Conservation (phyloP, 2,113 vertebrate species). For the Nematolebias whitei region DNA sequence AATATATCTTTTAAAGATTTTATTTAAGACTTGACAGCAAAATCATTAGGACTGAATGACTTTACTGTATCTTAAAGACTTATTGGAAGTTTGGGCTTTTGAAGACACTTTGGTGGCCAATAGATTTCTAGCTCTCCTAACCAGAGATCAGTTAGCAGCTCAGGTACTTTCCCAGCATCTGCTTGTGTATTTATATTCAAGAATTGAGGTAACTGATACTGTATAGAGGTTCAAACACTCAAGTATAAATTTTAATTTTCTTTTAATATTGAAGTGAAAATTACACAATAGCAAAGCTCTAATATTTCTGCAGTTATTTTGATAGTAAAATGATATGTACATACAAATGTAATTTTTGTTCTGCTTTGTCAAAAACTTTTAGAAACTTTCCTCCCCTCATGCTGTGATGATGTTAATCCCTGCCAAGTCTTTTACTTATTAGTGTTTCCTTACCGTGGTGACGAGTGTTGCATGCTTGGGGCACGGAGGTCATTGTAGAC, state of each 20-base stretch:
- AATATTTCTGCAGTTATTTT: neutral
- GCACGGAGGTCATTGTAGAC: neutral
- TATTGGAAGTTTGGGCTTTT: slow-evolving; percentile 55
- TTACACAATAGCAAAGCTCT: neutral
- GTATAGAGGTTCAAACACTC: slow-evolving; percentile 8
- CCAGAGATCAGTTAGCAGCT: slow-evolving; percentile 66
- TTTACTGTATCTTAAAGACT: slow-evolving; percentile 57
- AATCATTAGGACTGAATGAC: slow-evolving; percentile 7
- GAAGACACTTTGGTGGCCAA: slow-evolving; percentile 46
- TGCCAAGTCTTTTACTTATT: neutral
- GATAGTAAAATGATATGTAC: neutral
- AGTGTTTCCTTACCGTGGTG: slow-evolving; percentile 61
- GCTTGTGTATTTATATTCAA: slow-evolving; percentile 75
- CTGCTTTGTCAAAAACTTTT: fast-evolving
- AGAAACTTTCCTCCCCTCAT: neutral
- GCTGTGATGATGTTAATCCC: neutral
- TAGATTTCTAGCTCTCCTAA: slow-evolving; percentile 73
- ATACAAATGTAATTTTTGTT: fast-evolving
- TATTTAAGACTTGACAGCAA: neutral
- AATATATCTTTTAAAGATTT: neutral
- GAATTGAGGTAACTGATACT: slow-evolving; percentile 40
- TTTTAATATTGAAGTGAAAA: neutral
- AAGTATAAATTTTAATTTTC: neutral
- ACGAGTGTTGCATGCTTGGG: slow-evolving; percentile 58
- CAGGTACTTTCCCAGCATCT: slow-evolving; percentile 78